These are phyloP conservation scores for Drosophila rufa DNA, from an alignment of 1,140 invertebrate genomes.

Conservation along the genomic window DNA sequence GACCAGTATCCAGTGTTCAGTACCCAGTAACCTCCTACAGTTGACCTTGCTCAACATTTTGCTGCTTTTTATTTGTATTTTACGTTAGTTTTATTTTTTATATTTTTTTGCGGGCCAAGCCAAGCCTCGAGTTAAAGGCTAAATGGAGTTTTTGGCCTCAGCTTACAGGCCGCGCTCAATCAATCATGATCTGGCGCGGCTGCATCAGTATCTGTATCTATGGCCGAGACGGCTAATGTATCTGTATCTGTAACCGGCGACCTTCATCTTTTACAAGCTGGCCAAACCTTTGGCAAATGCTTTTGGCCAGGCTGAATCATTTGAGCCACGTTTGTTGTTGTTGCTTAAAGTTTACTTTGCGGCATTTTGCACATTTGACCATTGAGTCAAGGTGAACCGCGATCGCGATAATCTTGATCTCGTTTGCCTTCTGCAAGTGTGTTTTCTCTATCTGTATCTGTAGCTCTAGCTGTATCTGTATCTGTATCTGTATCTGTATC, in stretches of 20 bases:
- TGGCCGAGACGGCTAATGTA: constrained; percentile 18
- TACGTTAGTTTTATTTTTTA: not conserved
- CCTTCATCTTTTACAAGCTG: constrained; percentile 78
- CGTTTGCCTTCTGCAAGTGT: constrained; percentile 74
- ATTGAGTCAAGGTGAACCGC: constrained; percentile 80
- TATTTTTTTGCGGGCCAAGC: constrained; percentile 19
- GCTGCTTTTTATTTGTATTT: constrained; percentile 29
- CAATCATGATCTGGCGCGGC: constrained; percentile 67
- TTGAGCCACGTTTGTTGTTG: constrained; percentile 27
- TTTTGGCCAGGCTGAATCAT: constrained; percentile 67
- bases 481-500: constrained; percentile 8
- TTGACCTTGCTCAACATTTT: constrained; percentile 55
- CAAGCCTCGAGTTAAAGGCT: constrained; percentile 62
- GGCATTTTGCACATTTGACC: constrained; percentile 81
- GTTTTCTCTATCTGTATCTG: constrained; percentile 37
- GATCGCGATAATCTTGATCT: constrained; percentile 78
- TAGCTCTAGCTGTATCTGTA: constrained; percentile 1
- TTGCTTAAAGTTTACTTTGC: constrained; percentile 51
- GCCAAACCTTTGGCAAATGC: constrained; percentile 73
- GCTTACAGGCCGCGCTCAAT: constrained; percentile 66
- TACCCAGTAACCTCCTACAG: constrained; percentile 51
- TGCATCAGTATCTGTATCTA: constrained; percentile 49
- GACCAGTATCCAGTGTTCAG: constrained; percentile 29
- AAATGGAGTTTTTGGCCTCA: constrained; percentile 61
- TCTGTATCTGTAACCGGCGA: constrained; percentile 70